phyloP scores from a whole-genome alignment of 2,797 vertebrate species.

The Muscicapa comitata region DNA sequence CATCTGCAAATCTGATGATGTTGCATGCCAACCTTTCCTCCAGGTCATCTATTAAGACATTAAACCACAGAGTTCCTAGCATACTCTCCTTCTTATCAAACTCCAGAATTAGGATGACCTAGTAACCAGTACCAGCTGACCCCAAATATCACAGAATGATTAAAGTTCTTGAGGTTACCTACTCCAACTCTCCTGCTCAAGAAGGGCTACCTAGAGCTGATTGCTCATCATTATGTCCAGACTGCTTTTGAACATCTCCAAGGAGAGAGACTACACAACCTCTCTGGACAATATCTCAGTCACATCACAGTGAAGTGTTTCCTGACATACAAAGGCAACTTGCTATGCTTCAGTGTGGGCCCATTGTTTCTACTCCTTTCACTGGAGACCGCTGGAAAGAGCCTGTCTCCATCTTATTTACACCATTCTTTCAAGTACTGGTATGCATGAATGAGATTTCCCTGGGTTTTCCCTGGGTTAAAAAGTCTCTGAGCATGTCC shows the following conservation, averaged over 20 bases:
- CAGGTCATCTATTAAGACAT: neutral
- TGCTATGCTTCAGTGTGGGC: neutral
- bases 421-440: neutral
- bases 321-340: neutral
- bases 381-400: neutral
- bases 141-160: neutral
- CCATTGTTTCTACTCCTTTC: neutral
- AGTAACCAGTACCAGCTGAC: neutral
- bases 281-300: neutral
- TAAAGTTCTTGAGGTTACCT: neutral
- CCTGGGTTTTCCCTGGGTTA: neutral
- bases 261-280: neutral
- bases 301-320: neutral
- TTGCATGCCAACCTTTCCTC: neutral
- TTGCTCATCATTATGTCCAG: neutral
- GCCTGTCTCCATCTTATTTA: neutral
- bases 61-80: neutral
- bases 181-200: neutral
- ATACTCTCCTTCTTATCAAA: neutral
- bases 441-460: neutral
- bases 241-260: neutral
- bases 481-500: neutral
- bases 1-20: neutral
- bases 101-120: neutral
- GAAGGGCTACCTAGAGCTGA: neutral